Evolutionary conservation across 2,113 vertebrate genomes (phyloP), one percentile per base, ranked within the genome.

Genomic region (Tachysurus vachellii): DNA sequence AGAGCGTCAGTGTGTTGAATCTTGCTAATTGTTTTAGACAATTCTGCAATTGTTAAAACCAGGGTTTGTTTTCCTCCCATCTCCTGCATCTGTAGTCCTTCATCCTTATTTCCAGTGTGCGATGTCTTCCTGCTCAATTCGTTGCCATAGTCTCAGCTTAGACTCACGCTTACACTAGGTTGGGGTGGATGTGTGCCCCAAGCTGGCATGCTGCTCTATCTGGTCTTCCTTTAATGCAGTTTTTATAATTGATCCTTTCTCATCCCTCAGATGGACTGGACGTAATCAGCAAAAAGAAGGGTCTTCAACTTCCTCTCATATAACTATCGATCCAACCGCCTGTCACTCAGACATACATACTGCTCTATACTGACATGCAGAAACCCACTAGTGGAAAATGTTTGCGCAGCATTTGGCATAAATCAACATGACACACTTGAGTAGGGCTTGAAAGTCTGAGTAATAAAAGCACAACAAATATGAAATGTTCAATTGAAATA

Each of bases 211-310:
- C 7, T 44, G 23, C 7, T 59, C 53, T 57, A 56, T 85, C 84
- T 77, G 54, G 82, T 57, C 89, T 23, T 87, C 71, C 79, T 90
- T 91, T 89, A 92, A 90, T 86, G 89, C 89, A 82, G 88, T 82
- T 62, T 62, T 89, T 88, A 88, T 88, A 91, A 94, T 90, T 91
- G 89, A 93, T 94, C 89, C 89, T 86, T 87, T 92, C 92, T 90
- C 89, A 87, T 86, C 85, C 36, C 90, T 91, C 86, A 86, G 91
- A 86, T 83, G 47, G 50, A 9, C 21, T 86, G 84, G 90, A 93
- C 93, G 90, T 86, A 92, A 26, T 85, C 82, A 88, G 86, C 82
- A 73, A 66, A 54, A 17, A 77, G 62, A 77, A 66, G 53, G 66
- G 50, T 62, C 56, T 57, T 59, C 47, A 50, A 80, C 36, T 62